phyloP scores from a whole-genome alignment of 2,797 vertebrate species.

The Chromis chromis region DNA sequence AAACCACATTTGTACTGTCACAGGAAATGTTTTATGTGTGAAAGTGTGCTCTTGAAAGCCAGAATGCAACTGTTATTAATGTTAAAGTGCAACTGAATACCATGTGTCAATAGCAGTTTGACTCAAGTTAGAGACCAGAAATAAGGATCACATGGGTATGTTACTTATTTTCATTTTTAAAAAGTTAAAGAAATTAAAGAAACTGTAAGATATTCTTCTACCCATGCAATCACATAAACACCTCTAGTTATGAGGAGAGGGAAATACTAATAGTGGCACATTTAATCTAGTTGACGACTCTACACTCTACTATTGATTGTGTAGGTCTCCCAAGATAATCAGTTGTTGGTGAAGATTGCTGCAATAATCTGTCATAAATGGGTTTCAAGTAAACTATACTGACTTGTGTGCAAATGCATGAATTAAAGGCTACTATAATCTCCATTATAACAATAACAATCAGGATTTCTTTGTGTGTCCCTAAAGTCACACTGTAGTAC shows the following conservation, averaged over 20 bases:
- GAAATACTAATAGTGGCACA: neutral
- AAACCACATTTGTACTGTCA: neutral
- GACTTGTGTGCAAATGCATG: neutral
- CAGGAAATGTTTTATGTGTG: neutral
- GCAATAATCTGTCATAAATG: neutral
- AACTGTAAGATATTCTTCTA: no score
- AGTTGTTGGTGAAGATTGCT: neutral
- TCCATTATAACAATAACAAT: neutral
- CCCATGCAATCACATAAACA: no score
- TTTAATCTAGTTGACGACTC: neutral
- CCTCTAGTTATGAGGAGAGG: no score
- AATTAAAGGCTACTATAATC: neutral
- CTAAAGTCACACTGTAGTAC: neutral
- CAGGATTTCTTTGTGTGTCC: neutral
- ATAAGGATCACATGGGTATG: neutral
- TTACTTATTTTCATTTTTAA: neutral
- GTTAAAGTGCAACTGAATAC: slow-evolving; percentile 10
- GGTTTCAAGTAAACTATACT: neutral
- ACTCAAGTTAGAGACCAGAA: neutral
- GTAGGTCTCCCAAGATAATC: neutral
- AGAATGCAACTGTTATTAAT: neutral
- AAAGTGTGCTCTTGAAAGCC: neutral
- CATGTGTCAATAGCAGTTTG: neutral
- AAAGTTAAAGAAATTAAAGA: no score
- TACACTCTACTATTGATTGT: neutral